phyloP scores from a whole-genome alignment of 2,797 vertebrate genomes.

The Salarias fasciatus region DNA sequence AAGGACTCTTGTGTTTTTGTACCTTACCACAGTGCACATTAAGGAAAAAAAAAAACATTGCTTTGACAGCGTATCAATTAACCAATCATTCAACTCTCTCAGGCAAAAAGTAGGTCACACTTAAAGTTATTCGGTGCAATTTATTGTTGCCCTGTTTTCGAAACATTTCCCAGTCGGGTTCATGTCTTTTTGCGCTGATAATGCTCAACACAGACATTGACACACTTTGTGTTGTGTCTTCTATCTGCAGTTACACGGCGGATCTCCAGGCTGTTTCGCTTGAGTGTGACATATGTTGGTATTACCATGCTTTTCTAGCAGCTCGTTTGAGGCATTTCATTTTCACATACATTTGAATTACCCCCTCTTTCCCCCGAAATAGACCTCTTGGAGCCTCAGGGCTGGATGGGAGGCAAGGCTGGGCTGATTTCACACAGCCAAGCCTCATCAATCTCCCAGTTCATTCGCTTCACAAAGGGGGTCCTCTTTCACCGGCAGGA shows the following conservation, averaged over 20 bases:
- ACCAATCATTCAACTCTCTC: constrained; percentile 25
- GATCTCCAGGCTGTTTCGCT: constrained; percentile 57
- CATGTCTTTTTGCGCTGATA: constrained; percentile 23
- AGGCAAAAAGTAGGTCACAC: constrained; percentile 26
- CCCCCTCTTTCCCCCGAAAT: constrained; percentile 27
- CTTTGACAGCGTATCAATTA: constrained; percentile 28
- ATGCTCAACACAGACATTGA: constrained; percentile 18
- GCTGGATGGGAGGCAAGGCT: constrained; percentile 48
- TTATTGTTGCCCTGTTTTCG: constrained; percentile 8
- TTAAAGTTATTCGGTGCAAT: constrained; percentile 21
- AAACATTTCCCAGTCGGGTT: constrained; percentile 13
- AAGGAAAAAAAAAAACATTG: constrained; percentile 1
- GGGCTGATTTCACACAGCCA: constrained; percentile 47
- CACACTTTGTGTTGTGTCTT: constrained; percentile 46
- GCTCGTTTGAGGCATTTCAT: constrained; percentile 52
- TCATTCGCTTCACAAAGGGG: constrained; percentile 73
- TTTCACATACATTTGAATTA: constrained; percentile 72
- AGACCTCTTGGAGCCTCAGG: constrained; percentile 43
- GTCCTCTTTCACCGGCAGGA: constrained; percentile 64
- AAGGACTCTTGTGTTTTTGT: constrained; percentile 40
- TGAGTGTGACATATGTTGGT: constrained; percentile 60
- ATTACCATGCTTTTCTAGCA: constrained; percentile 52
- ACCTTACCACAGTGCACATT: constrained; percentile 10
- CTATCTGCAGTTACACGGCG: constrained; percentile 44
- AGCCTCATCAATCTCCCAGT: constrained; percentile 76